These are phyloP conservation scores for Sternotherus odoratus DNA, from an alignment of 2,797 vertebrate genomes.

Conservation along the genomic window DNA sequence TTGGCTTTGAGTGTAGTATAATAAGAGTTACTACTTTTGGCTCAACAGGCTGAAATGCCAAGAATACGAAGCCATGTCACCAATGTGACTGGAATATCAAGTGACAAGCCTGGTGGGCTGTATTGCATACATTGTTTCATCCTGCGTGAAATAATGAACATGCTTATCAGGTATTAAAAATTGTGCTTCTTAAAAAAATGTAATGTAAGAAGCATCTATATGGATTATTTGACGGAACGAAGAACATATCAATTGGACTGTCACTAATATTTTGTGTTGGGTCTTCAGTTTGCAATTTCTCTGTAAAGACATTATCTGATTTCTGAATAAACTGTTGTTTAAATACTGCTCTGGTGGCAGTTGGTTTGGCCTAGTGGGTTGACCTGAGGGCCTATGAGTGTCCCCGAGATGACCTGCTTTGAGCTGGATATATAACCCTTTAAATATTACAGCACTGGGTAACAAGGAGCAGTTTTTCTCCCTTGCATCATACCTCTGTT, in stretches of 20 bases:
- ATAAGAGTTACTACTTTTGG: slow-evolving; percentile 68
- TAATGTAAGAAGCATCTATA: slow-evolving; percentile 31
- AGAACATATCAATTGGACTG: slow-evolving; percentile 40
- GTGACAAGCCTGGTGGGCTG: slow-evolving; percentile 15
- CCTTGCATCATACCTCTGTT: background rate
- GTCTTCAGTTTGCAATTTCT: slow-evolving; percentile 29
- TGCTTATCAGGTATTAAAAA: slow-evolving; percentile 40
- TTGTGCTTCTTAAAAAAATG: slow-evolving; percentile 34
- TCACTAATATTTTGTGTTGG: slow-evolving; percentile 64
- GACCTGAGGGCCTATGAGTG: background rate
- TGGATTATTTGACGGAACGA: slow-evolving; percentile 48
- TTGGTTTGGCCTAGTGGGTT: background rate
- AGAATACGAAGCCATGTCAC: slow-evolving; percentile 58
- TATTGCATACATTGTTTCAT: background rate
- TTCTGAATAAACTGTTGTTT: slow-evolving; percentile 12
- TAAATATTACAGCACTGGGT: background rate
- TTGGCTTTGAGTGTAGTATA: slow-evolving; percentile 65
- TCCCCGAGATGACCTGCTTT: background rate
- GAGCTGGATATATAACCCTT: background rate
- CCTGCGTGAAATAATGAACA: slow-evolving; percentile 37
- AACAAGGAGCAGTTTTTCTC: background rate
- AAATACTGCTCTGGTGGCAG: background rate
- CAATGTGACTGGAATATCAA: slow-evolving; percentile 74
- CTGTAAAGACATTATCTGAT: background rate
- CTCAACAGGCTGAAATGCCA: slow-evolving; percentile 72